Evolutionary conservation across 1,140 invertebrate genomes (phyloP).

Genomic region (Hydropsyche tenuis): DNA sequence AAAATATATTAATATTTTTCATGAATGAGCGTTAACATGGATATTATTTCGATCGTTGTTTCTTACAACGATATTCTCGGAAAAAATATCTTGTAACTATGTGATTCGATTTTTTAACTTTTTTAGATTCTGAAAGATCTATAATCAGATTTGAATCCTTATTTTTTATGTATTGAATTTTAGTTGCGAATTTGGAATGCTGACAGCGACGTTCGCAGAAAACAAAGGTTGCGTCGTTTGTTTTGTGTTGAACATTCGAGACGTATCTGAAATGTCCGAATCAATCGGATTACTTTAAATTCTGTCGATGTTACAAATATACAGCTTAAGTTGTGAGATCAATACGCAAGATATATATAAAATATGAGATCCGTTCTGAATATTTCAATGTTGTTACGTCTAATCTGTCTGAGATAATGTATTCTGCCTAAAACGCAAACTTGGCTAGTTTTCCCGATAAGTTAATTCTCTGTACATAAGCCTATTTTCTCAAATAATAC

Average conservation of each 20-base stretch:
- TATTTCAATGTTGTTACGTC: background rate
- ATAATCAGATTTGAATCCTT: no score
- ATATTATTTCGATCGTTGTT: no score
- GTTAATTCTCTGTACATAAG: no score
- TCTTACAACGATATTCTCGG: no score
- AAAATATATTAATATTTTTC: no score
- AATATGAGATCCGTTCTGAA: constrained; percentile 1
- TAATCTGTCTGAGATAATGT: background rate
- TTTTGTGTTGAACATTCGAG: background rate
- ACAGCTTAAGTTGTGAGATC: background rate
- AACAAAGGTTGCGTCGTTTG: constrained; percentile 3
- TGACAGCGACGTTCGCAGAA: background rate
- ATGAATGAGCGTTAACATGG: no score
- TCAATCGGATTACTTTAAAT: constrained; percentile 18
- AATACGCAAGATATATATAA: background rate
- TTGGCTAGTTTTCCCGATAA: no score
- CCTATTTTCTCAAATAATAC: no score
- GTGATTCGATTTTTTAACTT: no score
- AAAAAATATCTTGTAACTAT: no score
- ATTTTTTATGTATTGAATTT: background rate
- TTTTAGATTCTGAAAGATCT: no score
- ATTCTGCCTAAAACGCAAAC: no score
- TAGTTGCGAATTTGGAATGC: background rate
- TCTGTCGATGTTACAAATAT: background rate
- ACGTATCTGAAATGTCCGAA: constrained; percentile 19